Percentiles rank a stretch among this genome's conserved stretches.
Evolutionary conservation across 2,797 vertebrate genomes (phyloP).

Genomic region (Poecilia gillii): DNA sequence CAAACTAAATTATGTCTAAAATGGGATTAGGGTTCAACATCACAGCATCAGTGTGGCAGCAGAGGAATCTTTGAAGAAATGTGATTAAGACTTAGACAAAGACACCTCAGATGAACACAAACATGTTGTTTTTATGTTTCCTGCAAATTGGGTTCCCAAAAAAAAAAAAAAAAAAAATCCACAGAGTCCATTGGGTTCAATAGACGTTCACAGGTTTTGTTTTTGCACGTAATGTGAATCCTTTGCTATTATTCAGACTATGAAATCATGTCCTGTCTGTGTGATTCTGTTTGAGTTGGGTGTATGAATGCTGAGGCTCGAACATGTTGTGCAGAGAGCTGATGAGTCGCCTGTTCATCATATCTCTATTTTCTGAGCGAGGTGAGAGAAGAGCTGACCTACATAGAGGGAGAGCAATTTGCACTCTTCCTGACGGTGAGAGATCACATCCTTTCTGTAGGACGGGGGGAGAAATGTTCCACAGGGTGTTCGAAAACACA

Average conservation of each 20-base stretch:
- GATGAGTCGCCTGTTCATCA: slow-evolving; percentile 55
- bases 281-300: background rate
- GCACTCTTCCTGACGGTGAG: slow-evolving; percentile 58
- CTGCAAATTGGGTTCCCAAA: slow-evolving; percentile 20
- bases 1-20: slow-evolving; percentile 61
- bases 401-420: slow-evolving; percentile 68
- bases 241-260: background rate
- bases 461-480: background rate
- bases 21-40: slow-evolving; percentile 62
- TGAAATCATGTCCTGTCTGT: background rate
- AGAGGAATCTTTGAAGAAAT: slow-evolving; percentile 58
- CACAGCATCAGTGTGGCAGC: slow-evolving; percentile 41
- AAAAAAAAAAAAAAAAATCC: slow-evolving; percentile 2
- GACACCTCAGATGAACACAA: slow-evolving; percentile 5
- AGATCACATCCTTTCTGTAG: slow-evolving; percentile 37
- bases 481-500: background rate
- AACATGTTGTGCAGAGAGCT: slow-evolving; percentile 11
- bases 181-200: slow-evolving; percentile 12
- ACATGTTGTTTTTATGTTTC: slow-evolving; percentile 3
- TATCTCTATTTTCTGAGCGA: slow-evolving; percentile 58
- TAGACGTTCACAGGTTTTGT: background rate
- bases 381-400: slow-evolving; percentile 73
- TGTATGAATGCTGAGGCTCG: slow-evolving; percentile 13
- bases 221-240: background rate
- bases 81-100: slow-evolving; percentile 38